A percentile compares a stretch with the other conserved stretches of the same genome.
Conservation (phyloP, 2,888 invertebrate genomes). For the Harpalus rubripes region DNA sequence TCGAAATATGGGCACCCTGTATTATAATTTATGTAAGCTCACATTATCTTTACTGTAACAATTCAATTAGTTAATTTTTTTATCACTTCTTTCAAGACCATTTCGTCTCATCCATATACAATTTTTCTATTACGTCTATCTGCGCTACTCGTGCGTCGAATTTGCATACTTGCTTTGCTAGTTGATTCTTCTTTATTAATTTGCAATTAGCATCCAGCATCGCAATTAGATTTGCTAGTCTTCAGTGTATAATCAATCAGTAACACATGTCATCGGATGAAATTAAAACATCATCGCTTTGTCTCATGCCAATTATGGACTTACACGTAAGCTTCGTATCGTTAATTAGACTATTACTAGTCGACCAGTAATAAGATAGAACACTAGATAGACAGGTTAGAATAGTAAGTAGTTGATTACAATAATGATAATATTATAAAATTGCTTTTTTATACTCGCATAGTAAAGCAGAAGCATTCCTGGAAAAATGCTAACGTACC, state of each 20-base stretch:
- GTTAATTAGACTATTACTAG: background rate
- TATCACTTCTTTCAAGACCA: no score
- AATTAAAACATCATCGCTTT: constrained; percentile 22
- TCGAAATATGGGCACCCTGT: no score
- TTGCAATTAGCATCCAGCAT: background rate
- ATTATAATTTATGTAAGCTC: background rate
- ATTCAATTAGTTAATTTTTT: no score
- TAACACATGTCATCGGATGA: background rate
- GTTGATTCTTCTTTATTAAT: constrained; percentile 4
- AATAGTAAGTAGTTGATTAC: background rate
- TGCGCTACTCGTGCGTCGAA: background rate
- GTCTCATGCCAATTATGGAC: constrained; percentile 19
- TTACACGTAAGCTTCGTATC: background rate
- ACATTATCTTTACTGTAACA: no score
- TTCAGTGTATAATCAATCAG: constrained; percentile 17
- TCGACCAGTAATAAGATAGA: background rate
- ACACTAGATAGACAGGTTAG: background rate
- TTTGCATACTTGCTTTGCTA: constrained; percentile 4
- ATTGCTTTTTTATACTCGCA: no score
- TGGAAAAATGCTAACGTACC: no score
- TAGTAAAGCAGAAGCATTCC: no score
- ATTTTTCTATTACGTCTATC: constrained; percentile 2
- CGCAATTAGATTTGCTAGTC: constrained; percentile 21
- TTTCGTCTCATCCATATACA: no score
- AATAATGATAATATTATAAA: background rate